These are phyloP conservation scores for Oncorhynchus masou DNA, from an alignment of 2,113 vertebrate species.

Conservation along the genomic window DNA sequence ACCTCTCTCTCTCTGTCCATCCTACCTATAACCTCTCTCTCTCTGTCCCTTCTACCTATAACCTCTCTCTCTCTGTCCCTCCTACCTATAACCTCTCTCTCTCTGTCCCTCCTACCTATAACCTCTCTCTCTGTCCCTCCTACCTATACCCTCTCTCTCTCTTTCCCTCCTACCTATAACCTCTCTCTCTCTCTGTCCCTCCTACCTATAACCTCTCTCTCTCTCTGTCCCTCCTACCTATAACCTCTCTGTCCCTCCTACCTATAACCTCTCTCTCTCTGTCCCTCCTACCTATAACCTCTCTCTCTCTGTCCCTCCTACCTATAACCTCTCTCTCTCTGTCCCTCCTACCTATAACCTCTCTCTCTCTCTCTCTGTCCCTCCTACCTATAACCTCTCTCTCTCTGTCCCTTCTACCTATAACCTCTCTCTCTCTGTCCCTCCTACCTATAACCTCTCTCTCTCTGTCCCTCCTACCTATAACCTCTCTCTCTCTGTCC, in stretches of 20 bases:
- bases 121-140: no score
- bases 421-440: background rate
- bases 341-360: background rate
- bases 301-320: background rate
- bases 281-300: background rate
- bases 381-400: background rate
- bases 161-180: background rate
- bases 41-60: no score
- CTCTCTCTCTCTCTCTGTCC: background rate
- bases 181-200: background rate
- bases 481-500: background rate
- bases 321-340: background rate
- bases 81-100: background rate
- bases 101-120: background rate
- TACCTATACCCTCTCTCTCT: no score
- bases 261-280: background rate
- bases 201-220: background rate
- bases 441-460: background rate
- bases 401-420: no score
- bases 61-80: background rate
- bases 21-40: background rate
- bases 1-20: background rate
- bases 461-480: background rate
- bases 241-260: background rate
- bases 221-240: no score